These are phyloP conservation scores for Macropis europaea DNA, from an alignment of 2,888 invertebrate genomes.

Conservation along the genomic window DNA sequence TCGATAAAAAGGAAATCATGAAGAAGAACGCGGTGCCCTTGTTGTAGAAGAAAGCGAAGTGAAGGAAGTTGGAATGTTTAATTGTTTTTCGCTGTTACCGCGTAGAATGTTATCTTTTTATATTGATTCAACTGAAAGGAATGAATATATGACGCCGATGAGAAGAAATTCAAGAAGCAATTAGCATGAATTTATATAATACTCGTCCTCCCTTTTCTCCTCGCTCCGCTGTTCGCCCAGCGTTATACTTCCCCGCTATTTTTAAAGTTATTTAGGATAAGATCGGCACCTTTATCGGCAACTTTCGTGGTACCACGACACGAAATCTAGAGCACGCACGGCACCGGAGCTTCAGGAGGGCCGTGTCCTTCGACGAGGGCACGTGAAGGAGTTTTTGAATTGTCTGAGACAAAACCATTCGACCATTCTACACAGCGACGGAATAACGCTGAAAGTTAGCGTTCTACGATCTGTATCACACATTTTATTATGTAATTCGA, in stretches of 20 bases:
- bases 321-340: constrained; percentile 37
- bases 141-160: not conserved
- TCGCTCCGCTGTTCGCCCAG: not conserved
- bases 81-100: not conserved
- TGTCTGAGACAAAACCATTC: not conserved
- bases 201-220: not conserved
- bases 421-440: too few species aligned
- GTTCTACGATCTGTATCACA: not conserved
- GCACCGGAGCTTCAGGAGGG: not conserved
- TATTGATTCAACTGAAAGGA: not conserved
- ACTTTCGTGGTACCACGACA: constrained; percentile 24
- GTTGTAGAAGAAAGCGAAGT: too few species aligned
- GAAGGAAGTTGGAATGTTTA: too few species aligned
- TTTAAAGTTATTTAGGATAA: constrained; percentile 33
- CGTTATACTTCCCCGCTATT: constrained; percentile 18
- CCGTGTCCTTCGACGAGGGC: constrained; percentile 1
- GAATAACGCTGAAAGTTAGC: too few species aligned
- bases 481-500: not conserved
- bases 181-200: not conserved
- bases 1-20: not conserved
- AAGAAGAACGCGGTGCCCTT: too few species aligned
- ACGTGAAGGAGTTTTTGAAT: not conserved
- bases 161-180: not conserved
- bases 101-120: not conserved
- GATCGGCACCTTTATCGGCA: constrained; percentile 31